Base-by-base conservation (phyloP, 2,113 vertebrate genomes). In the Hypocryptadius cinnamomeus region DNA sequence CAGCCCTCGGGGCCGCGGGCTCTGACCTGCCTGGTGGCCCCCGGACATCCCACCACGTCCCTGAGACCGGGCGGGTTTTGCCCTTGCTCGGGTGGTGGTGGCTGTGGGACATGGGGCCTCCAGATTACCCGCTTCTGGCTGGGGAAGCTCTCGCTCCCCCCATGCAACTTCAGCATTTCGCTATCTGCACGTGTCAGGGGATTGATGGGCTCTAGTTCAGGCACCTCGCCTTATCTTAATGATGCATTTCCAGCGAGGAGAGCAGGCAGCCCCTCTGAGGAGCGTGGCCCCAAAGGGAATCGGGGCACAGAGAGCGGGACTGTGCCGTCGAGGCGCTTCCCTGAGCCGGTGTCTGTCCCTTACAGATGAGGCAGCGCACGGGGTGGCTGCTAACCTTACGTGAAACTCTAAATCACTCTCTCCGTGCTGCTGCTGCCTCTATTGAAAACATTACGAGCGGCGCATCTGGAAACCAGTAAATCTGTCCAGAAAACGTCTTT, bases 391-490 rank as follows among this genome's bases (percentile, higher is more conserved):
- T 53, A 88, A 84, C 92, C 83, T 93, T 93, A 90, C 60, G 66
- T 40, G 60, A 57, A 94, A 86, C 91, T 77, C 60, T 64, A 80
- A 95, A 93, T 93, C 91, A 54, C 47, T 94, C 82, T 82, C 92
- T 59, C 79, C 30, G 12, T 87, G 91, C 89, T 73, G 50, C 84
- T 37, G 47, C 91, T 77, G 94, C 94, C 91, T 88, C 82, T 87
- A 72, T 78, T 94, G 96, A 96, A 97, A 96, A 96, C 94, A 96
- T 96, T 96, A 96, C 48, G 94, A 96, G 92, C 56, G 5, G 79
- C 45, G 89, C 97, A 97, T 97, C 97, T 95, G 94, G 96, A 96
- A 97, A 96, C 68, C 80, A 47, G 85, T 92, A 88, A 78, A 96
- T 96, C 90, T 96, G 87, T 94, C 90, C 88, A 82, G 95, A 96